Base-by-base conservation (phyloP, 2,113 vertebrate species). In the Morone saxatilis region DNA sequence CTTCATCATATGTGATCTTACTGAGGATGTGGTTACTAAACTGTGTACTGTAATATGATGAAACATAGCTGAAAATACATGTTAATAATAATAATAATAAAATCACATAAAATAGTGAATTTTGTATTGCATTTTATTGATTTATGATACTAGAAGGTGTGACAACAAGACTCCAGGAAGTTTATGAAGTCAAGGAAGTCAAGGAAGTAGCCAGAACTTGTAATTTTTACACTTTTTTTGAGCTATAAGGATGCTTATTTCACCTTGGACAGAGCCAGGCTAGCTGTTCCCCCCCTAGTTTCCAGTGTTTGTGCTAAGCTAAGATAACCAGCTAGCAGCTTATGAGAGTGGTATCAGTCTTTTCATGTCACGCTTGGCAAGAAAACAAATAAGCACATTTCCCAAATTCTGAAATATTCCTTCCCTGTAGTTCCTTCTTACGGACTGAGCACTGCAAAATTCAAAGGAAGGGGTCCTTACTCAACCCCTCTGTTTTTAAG, bases 11-110 rank as follows among this genome's bases (percentile, higher is more conserved):
- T 60, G 20, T 60, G 16, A 60, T 50, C 74, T 71, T 62, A 0
- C 14, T 7, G 16, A 61, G 45, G 73, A 59, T 36, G 53, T 62
- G 57, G 31, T 14, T 25, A 54, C 22, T 47, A 31, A 70, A 75
- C 19, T 67, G 9, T 76, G 45, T 63, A 31, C 57, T 70, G 19
- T 5, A 65, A 71, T 56, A 59, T 76, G 50, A 65, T 54, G 7
- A 80, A 62, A 53, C 57, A 80, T 50, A 79, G 10, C 4, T 31
- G 25, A 19, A 14, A 65, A 76, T 25, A 36, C 4, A 50, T 80
- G n/a, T 68, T 87, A 53, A 73, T 43, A 65, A 79, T 54, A 53
- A 63, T 19, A 59, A 79, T 13, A 87, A 85, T 73, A 70, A 78
- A 83, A 71, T 20, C 0, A 45, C 5, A 45, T 69, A 54, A 72